A percentile compares a stretch with the other conserved stretches of the same genome.
Conservation (phyloP, 2,888 invertebrate species). For the Acanthopleura granulata region DNA sequence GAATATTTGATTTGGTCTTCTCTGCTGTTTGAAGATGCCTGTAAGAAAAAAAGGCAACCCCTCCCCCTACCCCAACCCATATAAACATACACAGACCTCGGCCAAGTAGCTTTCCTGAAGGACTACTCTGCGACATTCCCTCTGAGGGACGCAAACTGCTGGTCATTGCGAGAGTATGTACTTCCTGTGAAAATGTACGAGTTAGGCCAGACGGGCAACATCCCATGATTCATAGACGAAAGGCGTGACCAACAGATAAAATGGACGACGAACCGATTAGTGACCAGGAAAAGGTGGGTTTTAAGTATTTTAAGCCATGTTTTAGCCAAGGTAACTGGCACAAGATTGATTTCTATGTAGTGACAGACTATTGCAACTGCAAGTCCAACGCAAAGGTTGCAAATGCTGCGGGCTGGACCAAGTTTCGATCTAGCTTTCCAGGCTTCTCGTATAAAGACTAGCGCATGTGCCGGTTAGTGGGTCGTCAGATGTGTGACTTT, state of each 20-base stretch:
- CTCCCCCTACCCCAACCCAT: too few relatives aligned
- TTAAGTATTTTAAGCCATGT: neutral
- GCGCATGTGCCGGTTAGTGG: neutral
- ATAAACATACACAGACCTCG: too few relatives aligned
- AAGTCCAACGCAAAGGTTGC: too few relatives aligned
- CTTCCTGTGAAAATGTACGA: neutral
- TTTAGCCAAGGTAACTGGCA: neutral
- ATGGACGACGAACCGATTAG: constrained; percentile 52
- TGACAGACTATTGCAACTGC: neutral
- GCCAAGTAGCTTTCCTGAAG: too few relatives aligned
- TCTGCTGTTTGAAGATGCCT: too few relatives aligned
- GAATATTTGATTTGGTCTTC: too few relatives aligned
- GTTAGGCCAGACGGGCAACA: neutral
- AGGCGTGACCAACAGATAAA: constrained; percentile 20
- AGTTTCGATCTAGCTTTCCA: neutral
- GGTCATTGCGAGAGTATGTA: too few relatives aligned
- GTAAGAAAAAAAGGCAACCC: too few relatives aligned
- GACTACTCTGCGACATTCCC: too few relatives aligned
- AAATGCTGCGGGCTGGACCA: too few relatives aligned
- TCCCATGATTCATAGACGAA: constrained; percentile 13
- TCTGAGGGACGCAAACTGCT: too few relatives aligned
- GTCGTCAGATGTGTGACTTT: too few relatives aligned
- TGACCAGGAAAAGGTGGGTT: constrained; percentile 57
- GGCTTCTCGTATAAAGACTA: neutral
- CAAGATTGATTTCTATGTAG: neutral